These are phyloP conservation scores for Chiloscyllium plagiosum DNA, from an alignment of 2,113 vertebrate species.

Conservation along the genomic window DNA sequence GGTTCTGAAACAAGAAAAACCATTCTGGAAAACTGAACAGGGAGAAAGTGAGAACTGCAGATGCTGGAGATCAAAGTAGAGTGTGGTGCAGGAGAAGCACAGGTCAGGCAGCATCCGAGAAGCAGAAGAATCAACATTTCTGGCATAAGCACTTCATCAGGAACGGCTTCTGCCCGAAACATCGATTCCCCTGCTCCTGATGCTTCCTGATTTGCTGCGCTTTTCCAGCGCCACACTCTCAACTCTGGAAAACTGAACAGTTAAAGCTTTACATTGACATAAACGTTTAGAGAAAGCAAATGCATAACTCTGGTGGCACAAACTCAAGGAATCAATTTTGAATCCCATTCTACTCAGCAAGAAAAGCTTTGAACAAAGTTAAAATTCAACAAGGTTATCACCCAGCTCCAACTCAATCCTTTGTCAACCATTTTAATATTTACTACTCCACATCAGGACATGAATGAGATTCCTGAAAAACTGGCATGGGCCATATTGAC, in stretches of 20 bases:
- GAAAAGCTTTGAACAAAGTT: not conserved
- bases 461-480: not conserved
- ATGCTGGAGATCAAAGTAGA: too few species aligned
- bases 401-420: not conserved
- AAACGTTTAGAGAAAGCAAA: not conserved
- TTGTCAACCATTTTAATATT: not conserved
- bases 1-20: slow-evolving; percentile 55
- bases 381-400: not conserved
- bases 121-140: too few species aligned
- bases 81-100: too few species aligned
- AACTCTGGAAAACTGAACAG: not conserved
- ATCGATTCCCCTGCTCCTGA: too few species aligned
- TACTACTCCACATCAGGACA: not conserved
- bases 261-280: not conserved
- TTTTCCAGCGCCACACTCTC: too few species aligned
- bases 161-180: too few species aligned
- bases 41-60: too few species aligned
- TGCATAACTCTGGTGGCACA: not conserved
- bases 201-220: too few species aligned
- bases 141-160: too few species aligned
- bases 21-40: not conserved
- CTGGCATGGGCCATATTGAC: not conserved
- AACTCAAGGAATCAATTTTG: not conserved
- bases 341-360: not conserved
- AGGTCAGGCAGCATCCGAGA: too few species aligned